A percentile compares a stretch with the other conserved stretches of the same genome.
phyloP scores from a whole-genome alignment of 2,113 vertebrate genomes.

The Mus pahari region DNA sequence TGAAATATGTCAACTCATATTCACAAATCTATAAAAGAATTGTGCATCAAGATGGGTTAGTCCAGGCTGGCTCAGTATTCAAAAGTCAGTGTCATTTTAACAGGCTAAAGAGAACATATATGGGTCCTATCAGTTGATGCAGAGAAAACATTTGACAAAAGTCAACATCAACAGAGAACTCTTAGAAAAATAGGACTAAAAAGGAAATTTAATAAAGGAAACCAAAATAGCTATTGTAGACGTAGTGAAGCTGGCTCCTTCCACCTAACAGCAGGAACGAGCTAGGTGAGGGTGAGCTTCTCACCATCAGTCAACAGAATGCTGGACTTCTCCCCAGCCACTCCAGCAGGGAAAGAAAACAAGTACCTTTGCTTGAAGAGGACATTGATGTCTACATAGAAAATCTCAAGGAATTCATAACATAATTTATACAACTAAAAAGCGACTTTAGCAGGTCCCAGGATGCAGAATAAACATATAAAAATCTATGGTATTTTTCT shows the following conservation, averaged over 20 bases:
- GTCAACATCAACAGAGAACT: not conserved
- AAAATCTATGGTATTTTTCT: not conserved
- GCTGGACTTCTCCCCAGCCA: not conserved
- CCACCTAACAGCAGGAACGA: not conserved
- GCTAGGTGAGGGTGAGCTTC: not conserved
- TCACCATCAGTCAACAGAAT: not conserved
- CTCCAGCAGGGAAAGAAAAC: not conserved
- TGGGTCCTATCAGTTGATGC: not conserved
- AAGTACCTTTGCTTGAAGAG: not conserved
- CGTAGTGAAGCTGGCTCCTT: not conserved
- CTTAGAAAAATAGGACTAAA: not conserved
- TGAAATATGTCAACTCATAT: not conserved
- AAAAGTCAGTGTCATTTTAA: not conserved
- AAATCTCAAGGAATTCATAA: not conserved
- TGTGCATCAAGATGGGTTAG: not conserved
- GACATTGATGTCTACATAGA: not conserved
- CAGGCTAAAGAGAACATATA: not conserved
- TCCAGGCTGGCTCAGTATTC: not conserved
- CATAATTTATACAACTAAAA: not conserved
- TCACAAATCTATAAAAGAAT: not conserved
- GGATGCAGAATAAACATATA: not conserved
- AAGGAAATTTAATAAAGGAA: not conserved
- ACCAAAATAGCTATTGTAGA: not conserved
- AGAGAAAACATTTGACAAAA: not conserved
- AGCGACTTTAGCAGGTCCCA: not conserved